These are phyloP conservation scores for Pelodytes ibericus DNA, from an alignment of 2,797 vertebrate species.

Conservation along the genomic window DNA sequence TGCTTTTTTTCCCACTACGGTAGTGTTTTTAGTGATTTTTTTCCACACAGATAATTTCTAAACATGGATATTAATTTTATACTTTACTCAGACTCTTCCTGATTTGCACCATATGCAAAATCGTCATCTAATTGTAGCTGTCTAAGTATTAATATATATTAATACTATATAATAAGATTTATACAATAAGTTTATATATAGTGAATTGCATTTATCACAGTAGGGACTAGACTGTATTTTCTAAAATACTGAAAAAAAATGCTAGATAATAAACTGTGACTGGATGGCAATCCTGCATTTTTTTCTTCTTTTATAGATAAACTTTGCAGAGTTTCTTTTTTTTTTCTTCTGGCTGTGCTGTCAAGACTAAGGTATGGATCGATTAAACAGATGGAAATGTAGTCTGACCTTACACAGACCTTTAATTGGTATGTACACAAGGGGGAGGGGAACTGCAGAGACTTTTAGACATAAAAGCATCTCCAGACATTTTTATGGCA, in stretches of 20 bases:
- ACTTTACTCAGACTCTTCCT: background rate
- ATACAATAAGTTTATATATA: no score
- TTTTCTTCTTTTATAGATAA: background rate
- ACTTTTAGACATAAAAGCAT: background rate
- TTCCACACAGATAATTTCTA: background rate
- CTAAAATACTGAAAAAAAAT: no score
- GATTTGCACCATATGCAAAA: background rate
- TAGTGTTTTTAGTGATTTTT: background rate
- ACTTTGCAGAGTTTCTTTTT: background rate
- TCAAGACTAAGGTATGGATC: constrained; percentile 15
- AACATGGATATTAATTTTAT: background rate
- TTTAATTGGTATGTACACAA: constrained; percentile 15
- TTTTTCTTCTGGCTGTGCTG: constrained; percentile 18
- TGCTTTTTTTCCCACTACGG: background rate
- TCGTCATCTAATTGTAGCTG: background rate
- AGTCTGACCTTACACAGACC: constrained; percentile 42
- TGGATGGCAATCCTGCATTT: no score
- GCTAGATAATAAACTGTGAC: no score
- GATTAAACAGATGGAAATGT: constrained; percentile 34
- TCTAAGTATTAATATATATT: background rate
- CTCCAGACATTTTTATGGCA: no score
- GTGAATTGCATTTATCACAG: background rate
- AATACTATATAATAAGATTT: no score
- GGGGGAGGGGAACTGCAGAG: constrained; percentile 1
- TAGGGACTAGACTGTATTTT: no score